Base-by-base conservation (phyloP, 1,140 invertebrate genomes). In the Drosophila repleta region DNA sequence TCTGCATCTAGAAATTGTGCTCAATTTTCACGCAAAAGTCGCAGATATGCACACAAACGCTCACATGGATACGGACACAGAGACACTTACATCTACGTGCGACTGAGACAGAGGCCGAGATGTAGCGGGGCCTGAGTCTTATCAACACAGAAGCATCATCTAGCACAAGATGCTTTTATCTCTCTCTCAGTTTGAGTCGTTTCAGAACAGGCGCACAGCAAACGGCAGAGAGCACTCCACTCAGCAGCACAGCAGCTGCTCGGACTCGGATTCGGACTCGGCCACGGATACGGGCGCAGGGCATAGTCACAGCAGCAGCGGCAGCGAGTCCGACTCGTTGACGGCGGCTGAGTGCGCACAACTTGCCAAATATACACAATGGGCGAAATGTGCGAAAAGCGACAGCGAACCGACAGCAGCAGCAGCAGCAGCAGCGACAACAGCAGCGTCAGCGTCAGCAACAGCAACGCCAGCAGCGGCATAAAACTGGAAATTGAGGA, bases 141-240 rank as follows among this genome's bases (percentile, higher is more conserved):
- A 88, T 88, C 83, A 88, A 89, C 83, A 88, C 84, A 88, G 83
- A 83, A 88, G 84, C 83, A 88, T 88, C 83, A 88, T 76, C 83
- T 87, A 82, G 79, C 82, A 76, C 78, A 82, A 80, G 79, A 89
- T 88, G 83, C 83, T 88, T 88, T 88, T 88, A 88, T 88, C 83
- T 88, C 83, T 88, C 83, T 88, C 83, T 88, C 83, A 88, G 83
- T 88, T 88, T 88, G 83, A 88, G 83, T 88, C 83, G 84, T 88
- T 88, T 88, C 58, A 60, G 69, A 88, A 88, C 83, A 88, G 83
- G 83, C 83, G 83, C 77, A 76, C 83, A 88, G 83, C 56, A 89
- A 73, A n/a, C 41, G 15, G 15, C 60, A 76, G 49, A 73, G 76
- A 71, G 53, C 69, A 71, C 79, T 79, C 77, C 78, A 88, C 83